Evolutionary conservation across 2,113 vertebrate genomes (phyloP).

Genomic region (Percina caprodes): DNA sequence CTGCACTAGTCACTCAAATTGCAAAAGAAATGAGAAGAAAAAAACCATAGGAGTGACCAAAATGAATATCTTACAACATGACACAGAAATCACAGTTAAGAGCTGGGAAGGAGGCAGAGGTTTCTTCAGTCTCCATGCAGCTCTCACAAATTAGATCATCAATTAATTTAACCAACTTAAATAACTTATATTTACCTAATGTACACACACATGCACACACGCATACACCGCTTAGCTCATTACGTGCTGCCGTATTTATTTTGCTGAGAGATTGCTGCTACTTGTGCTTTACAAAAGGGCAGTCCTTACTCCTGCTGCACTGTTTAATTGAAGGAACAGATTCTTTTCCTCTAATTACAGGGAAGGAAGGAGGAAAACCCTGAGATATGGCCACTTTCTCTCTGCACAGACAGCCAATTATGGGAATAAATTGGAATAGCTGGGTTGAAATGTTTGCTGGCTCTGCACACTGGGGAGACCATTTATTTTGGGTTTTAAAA

Average conservation of each 20-base stretch:
- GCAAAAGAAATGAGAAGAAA: too few species aligned
- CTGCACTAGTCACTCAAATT: too few species aligned
- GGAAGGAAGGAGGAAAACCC: conserved; percentile 62
- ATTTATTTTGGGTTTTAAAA: conserved; percentile 35
- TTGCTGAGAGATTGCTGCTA: conserved; percentile 80
- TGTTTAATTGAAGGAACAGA: conserved; percentile 91
- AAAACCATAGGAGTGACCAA: too few species aligned
- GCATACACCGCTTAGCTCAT: conserved; percentile 85
- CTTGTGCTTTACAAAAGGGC: conserved; percentile 88
- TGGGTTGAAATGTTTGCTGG: conserved; percentile 66
- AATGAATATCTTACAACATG: not conserved
- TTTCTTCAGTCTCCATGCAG: conserved; percentile 25
- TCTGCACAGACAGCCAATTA: conserved; percentile 64
- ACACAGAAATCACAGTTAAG: not conserved
- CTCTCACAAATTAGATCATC: conserved; percentile 82
- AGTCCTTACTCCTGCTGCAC: conserved; percentile 92
- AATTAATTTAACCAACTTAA: conserved; percentile 86
- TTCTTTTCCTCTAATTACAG: conserved; percentile 95
- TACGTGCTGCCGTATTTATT: conserved; percentile 92
- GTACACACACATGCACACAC: conserved; percentile 53
- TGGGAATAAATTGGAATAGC: conserved; percentile 63
- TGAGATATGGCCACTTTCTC: conserved; percentile 62
- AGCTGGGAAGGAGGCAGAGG: not conserved
- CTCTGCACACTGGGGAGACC: conserved; percentile 46
- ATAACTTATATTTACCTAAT: conserved; percentile 86